Conservation (phyloP, 2,113 vertebrate species). For the Sapayoa aenigma region DNA sequence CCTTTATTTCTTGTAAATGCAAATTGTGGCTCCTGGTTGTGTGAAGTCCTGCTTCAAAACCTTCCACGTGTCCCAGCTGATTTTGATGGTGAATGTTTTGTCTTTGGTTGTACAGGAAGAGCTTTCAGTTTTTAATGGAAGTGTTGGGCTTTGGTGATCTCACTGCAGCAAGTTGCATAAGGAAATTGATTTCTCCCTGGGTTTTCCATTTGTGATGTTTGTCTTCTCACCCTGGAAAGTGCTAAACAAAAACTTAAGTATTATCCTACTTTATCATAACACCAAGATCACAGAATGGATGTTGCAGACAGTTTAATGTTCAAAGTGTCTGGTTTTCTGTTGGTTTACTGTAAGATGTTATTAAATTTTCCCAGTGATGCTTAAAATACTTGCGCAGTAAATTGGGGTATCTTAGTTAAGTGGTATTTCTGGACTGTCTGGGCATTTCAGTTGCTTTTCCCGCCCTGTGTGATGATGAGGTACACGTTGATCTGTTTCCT, state of each 20-base stretch:
- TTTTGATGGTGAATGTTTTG: background rate
- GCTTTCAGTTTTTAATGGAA: background rate
- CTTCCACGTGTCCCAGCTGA: background rate
- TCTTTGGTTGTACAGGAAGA: background rate
- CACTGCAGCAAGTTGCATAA: background rate
- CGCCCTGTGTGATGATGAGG: background rate
- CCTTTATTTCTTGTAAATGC: conserved; percentile 30
- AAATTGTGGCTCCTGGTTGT: background rate
- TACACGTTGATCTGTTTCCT: background rate
- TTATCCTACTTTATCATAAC: conserved; percentile 4
- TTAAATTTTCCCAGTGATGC: background rate
- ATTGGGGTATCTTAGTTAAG: background rate
- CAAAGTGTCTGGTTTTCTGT: conserved; percentile 15
- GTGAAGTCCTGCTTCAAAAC: conserved; percentile 13
- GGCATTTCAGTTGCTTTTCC: background rate
- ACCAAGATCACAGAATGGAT: background rate
- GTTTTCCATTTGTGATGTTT: background rate
- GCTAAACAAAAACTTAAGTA: background rate
- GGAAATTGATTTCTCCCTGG: conserved; percentile 21
- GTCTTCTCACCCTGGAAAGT: background rate
- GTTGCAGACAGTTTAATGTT: conserved; percentile 1
- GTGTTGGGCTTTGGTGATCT: background rate
- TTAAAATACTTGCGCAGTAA: background rate
- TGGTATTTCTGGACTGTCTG: background rate
- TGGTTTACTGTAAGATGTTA: background rate